Evolutionary conservation across 2,113 vertebrate genomes (phyloP), one percentile per base, ranked within the genome.

Genomic region (Corapipo altera): DNA sequence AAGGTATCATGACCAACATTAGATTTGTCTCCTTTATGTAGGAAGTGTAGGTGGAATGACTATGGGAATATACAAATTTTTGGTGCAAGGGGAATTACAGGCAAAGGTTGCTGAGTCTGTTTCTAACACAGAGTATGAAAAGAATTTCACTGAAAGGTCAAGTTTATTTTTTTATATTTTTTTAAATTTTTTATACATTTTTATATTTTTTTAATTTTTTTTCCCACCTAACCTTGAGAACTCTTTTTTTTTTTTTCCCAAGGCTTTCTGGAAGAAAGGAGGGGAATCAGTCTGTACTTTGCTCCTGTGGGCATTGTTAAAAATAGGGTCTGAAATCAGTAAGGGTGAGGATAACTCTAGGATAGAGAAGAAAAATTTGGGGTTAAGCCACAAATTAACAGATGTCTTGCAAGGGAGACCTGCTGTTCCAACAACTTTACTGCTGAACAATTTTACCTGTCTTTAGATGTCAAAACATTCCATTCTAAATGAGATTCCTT

Each of bases 161-260:
- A 41, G 27, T 5, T 77, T 39, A 3, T 1, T 1, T 73, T 77
- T 35, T 7, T 1, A 0, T 9, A 12, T 49, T 51, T 51, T 51
- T 28, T 15, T 18, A 44, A 44, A 9, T 84, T 86, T 44, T 9
- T 24, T 15, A 32, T 41, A 4, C 1, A 1, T 72, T 69, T 41
- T 8, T 2, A 0, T 8, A 33, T 22, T 24, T 35, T 35, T n/a
- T 35, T 14, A 57, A 57, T 8, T 2, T 49, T 6, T 85, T 87
- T 57, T 11, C 8, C 23, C 41, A 26, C 11, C 4, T 57, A 3
- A 59, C 7, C 20, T 41, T 8, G 3, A 52, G 30, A 79, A 55
- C 1, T 39, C 24, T 5, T 44, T 43, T 82, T 41, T n/a, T 41
- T 43, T 84, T 44, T 74, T 22, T 67, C 10, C 8, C 21, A 23